These are phyloP conservation scores for Shinisaurus crocodilurus DNA, from an alignment of 2,113 vertebrate genomes.

Conservation along the genomic window DNA sequence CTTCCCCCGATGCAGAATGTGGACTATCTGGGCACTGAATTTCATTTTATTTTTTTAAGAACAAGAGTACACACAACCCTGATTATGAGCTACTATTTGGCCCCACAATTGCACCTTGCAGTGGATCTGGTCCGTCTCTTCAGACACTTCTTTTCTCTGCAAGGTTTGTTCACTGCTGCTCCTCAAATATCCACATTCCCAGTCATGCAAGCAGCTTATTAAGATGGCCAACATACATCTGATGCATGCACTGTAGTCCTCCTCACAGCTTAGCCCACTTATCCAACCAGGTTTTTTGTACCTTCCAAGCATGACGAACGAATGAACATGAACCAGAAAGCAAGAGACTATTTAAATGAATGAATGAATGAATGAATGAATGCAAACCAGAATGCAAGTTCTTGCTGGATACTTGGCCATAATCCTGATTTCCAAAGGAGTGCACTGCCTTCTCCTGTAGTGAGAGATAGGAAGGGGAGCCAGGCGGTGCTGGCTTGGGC, in stretches of 20 bases:
- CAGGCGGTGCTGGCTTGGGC: neutral
- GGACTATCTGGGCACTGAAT: neutral
- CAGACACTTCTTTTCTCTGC: neutral
- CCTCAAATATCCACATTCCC: neutral
- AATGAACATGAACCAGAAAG: neutral
- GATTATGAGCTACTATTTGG: neutral
- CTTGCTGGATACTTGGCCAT: neutral
- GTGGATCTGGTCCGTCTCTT: too few species aligned
- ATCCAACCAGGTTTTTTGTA: neutral
- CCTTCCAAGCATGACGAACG: neutral
- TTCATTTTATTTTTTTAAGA: neutral
- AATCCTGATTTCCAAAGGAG: neutral
- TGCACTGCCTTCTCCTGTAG: neutral
- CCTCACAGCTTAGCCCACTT: neutral
- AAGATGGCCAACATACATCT: neutral
- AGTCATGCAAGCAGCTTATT: neutral
- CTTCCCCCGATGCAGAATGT: too few species aligned
- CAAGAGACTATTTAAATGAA: too few species aligned
- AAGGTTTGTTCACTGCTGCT: neutral
- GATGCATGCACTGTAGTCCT: neutral
- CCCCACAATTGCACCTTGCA: neutral
- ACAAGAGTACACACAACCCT: neutral
- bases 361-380: neutral
- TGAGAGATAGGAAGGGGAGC: neutral
- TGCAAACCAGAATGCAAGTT: neutral